phyloP scores from a whole-genome alignment of 2,113 vertebrate genomes.

The Nematolebias whitei region DNA sequence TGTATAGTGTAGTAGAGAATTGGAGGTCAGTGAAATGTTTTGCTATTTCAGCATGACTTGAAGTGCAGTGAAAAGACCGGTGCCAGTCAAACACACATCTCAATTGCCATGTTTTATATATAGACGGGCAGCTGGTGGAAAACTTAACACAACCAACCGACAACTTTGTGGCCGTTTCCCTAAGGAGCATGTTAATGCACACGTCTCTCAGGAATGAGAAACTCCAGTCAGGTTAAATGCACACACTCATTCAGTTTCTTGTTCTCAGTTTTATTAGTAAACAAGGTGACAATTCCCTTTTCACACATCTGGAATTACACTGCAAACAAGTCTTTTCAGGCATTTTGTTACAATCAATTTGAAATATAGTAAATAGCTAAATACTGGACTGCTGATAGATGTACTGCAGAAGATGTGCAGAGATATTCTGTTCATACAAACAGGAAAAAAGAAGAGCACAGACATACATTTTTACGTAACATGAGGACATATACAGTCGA shows the following conservation, averaged over 20 bases:
- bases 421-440: constrained; percentile 51
- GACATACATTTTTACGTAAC: constrained; percentile 56
- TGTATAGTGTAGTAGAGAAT: no score
- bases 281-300: constrained; percentile 84
- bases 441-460: constrained; percentile 35
- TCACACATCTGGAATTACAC: constrained; percentile 80
- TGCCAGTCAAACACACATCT: constrained; percentile 48
- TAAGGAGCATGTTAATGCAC: constrained; percentile 13
- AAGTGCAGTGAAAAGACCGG: constrained; percentile 46
- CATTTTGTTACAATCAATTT: constrained; percentile 70
- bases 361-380: constrained; percentile 68
- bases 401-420: constrained; percentile 53
- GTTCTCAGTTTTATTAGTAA: constrained; percentile 88
- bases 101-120: constrained; percentile 61
- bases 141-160: constrained; percentile 38
- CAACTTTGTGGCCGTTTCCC: constrained; percentile 49
- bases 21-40: not conserved
- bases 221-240: not conserved
- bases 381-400: constrained; percentile 65
- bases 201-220: not conserved
- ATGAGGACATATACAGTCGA: constrained; percentile 77
- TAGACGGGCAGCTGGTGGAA: constrained; percentile 39
- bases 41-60: constrained; percentile 41
- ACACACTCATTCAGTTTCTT: constrained; percentile 6
- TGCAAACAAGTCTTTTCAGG: constrained; percentile 65